A percentile compares a stretch with the other conserved stretches of the same genome.
Conservation (phyloP, 2,888 invertebrate genomes). For the Quadroppia sp. region DNA sequence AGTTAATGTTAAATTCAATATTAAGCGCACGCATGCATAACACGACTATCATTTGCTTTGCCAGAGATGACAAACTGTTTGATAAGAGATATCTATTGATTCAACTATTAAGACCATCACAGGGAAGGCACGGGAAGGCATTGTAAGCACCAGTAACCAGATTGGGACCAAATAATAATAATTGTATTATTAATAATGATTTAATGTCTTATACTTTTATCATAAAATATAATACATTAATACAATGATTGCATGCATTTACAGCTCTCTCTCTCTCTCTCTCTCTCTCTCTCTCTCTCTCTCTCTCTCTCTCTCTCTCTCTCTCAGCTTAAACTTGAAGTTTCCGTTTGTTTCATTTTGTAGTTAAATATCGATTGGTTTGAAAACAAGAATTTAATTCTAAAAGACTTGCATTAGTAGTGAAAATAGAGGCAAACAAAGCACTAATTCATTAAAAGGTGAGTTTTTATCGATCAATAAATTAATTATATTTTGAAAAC, state of each 20-base stretch:
- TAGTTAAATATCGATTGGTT: constrained; percentile 29
- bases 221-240: background rate
- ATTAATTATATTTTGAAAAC: background rate
- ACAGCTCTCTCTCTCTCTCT: background rate
- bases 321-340: constrained; percentile 18
- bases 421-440: constrained; percentile 6
- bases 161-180: constrained; percentile 37
- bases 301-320: background rate
- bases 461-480: constrained; percentile 13
- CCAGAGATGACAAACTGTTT: constrained; percentile 36
- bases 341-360: constrained; percentile 30
- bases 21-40: constrained; percentile 36
- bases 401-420: background rate
- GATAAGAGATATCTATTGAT: constrained; percentile 39
- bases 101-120: constrained; percentile 33
- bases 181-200: constrained; percentile 39
- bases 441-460: constrained; percentile 34
- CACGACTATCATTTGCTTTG: constrained; percentile 32
- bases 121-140: constrained; percentile 22
- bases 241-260: background rate
- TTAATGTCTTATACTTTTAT: constrained; percentile 35
- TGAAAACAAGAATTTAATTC: constrained; percentile 14
- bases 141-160: constrained; percentile 30
- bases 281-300: background rate
- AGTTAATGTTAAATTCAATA: constrained; percentile 36